These are phyloP conservation scores for Dissostichus mawsoni DNA, from an alignment of 2,113 vertebrate genomes.

Conservation along the genomic window DNA sequence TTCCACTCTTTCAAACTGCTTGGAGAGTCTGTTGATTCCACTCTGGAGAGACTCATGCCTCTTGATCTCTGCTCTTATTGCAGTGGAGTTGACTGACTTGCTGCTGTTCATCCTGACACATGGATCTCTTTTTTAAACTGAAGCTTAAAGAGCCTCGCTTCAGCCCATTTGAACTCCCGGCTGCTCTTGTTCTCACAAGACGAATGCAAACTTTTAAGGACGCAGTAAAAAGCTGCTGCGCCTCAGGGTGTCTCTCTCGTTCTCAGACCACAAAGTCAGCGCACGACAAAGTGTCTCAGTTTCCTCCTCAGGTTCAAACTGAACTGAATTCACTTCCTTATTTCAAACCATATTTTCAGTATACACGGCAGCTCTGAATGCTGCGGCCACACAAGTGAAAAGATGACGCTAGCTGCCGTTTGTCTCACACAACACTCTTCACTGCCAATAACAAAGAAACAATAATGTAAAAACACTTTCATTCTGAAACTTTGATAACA, in stretches of 20 bases:
- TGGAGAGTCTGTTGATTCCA: conserved; percentile 79
- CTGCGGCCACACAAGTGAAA: neutral
- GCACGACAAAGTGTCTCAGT: conserved; percentile 59
- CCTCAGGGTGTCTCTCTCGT: conserved; percentile 16
- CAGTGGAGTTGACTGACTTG: conserved; percentile 82
- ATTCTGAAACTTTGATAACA: neutral
- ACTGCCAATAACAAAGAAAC: neutral
- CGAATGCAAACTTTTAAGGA: conserved; percentile 15
- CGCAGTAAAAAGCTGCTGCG: conserved; percentile 16
- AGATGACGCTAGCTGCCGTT: neutral
- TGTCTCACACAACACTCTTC: neutral
- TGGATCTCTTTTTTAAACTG: conserved; percentile 48
- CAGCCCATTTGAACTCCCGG: conserved; percentile 75
- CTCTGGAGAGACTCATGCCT: conserved; percentile 82
- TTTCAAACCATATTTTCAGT: conserved; percentile 64
- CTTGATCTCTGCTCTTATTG: conserved; percentile 86
- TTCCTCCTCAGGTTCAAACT: conserved; percentile 78
- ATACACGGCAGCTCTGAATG: conserved; percentile 11
- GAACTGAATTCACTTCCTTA: conserved; percentile 83
- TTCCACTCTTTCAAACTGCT: conserved; percentile 82
- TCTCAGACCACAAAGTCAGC: conserved; percentile 68
- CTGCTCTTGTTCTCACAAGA: conserved; percentile 33
- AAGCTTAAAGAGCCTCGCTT: conserved; percentile 38
- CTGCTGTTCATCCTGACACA: conserved; percentile 82
- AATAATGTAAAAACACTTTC: no score